Conservation (phyloP, 2,888 invertebrate genomes). For the Protophormia terraenovae region DNA sequence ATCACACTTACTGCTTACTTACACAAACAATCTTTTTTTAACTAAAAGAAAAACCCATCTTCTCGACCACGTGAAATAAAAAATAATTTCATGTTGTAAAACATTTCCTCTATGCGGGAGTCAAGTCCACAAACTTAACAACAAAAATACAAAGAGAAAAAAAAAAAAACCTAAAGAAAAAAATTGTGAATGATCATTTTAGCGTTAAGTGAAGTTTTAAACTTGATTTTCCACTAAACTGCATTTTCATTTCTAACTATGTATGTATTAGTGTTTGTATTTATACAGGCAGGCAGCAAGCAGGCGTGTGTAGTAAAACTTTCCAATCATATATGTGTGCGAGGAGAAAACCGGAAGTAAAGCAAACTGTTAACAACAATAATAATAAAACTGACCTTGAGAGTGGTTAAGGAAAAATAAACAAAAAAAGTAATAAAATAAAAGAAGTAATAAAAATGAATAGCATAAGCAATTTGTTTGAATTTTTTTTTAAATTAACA, state of each 20-base stretch:
- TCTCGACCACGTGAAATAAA: constrained; percentile 55
- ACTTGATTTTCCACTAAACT: constrained; percentile 66
- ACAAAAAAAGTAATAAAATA: background rate
- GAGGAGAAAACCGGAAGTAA: constrained; percentile 67
- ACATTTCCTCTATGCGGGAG: constrained; percentile 63
- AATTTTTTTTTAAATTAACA: background rate
- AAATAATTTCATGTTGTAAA: constrained; percentile 57
- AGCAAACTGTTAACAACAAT: constrained; percentile 49
- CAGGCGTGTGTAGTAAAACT: constrained; percentile 54
- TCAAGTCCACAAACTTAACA: constrained; percentile 38
- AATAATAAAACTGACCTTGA: constrained; percentile 65
- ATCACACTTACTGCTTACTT: constrained; percentile 43
- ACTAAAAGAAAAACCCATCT: constrained; percentile 38
- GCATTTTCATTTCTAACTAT: constrained; percentile 40
- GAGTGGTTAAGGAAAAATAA: constrained; percentile 28
- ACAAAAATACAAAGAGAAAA: background rate
- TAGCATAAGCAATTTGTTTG: background rate
- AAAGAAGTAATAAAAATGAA: background rate
- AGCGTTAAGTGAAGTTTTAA: constrained; percentile 60
- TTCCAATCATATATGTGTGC: constrained; percentile 55
- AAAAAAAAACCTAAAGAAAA: background rate
- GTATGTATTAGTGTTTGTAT: too few species aligned
- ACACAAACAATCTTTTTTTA: background rate
- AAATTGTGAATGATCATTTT: constrained; percentile 36
- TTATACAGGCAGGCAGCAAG: too few species aligned